A percentile compares a stretch with the other conserved stretches of the same genome.
phyloP scores from a whole-genome alignment of 2,797 vertebrate species.

The Poeciliopsis paucimaculata region DNA sequence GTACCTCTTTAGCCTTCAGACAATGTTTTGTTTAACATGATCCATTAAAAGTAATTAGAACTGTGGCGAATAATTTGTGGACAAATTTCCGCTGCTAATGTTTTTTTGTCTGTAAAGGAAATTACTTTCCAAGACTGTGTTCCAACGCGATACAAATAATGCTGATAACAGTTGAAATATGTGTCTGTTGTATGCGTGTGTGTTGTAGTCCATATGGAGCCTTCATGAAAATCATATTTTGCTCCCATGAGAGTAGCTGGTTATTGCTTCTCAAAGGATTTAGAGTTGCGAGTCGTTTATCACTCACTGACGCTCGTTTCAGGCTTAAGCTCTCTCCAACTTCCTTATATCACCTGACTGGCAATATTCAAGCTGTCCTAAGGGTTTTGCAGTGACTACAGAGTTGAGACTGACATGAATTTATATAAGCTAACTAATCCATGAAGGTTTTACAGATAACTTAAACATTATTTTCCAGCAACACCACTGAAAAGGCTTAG shows the following conservation, averaged over 20 bases:
- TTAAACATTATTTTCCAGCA: constrained; percentile 22
- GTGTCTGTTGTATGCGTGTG: background rate
- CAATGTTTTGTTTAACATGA: constrained; percentile 47
- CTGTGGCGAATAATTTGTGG: constrained; percentile 47
- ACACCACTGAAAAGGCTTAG: background rate
- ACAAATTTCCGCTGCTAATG: constrained; percentile 45
- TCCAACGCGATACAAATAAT: constrained; percentile 47
- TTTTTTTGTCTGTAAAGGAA: constrained; percentile 49
- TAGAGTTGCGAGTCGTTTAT: constrained; percentile 14
- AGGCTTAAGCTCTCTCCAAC: constrained; percentile 38
- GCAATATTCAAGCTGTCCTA: constrained; percentile 34
- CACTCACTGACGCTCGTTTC: constrained; percentile 55
- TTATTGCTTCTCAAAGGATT: constrained; percentile 44
- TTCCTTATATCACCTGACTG: constrained; percentile 60
- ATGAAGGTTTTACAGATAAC: constrained; percentile 22
- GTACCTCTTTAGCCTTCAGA: constrained; percentile 38
- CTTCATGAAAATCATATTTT: constrained; percentile 31
- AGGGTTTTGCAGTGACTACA: constrained; percentile 39
- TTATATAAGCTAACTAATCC: constrained; percentile 29
- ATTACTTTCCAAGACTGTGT: constrained; percentile 52
- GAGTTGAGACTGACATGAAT: constrained; percentile 24
- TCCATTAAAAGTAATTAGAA: constrained; percentile 59
- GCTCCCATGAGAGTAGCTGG: constrained; percentile 33
- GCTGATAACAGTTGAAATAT: constrained; percentile 48
- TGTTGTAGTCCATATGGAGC: constrained; percentile 47